Evolutionary conservation across 1,140 invertebrate species (phyloP), one percentile per base, ranked within the genome.

Genomic region (Drosophila insularis): DNA sequence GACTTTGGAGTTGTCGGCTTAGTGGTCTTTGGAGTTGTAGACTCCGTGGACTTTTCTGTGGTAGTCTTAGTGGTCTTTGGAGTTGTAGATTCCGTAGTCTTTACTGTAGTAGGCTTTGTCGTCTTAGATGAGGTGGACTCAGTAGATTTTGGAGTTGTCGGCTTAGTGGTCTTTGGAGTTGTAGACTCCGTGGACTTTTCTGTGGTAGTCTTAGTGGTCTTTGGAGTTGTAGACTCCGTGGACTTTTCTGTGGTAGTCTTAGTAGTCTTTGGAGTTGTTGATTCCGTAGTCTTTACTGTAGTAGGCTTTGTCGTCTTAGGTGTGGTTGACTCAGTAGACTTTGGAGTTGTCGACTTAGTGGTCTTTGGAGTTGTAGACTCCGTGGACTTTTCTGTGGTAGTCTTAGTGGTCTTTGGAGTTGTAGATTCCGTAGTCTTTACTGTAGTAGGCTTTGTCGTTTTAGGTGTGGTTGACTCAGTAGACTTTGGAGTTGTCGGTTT

Each of bases 291-390:
- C 31, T 31, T 59, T 37, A 4, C 10, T 6, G 32, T 14, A 1
- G 56, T 59, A 7, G 31, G 8, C 17, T 40, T 14, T 0, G 46
- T 31, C 0, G 53, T 17, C 19, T 50, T 65, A 6, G 13, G 5
- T 10, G 54, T 56, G 0, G 63, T 65, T 3, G 63, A 19, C 19
- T 56, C 31, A 11, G 63, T 54, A 0, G 35, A 10, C 10, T 54
- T 54, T n/a, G n/a, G n/a, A n/a, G n/a, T n/a, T n/a, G n/a, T n/a
- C n/a, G n/a, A n/a, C n/a, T n/a, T n/a, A n/a, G 53, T 37, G 0
- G 35, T 17, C n/a, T 54, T 54, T n/a, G 4, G 43, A 53, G 53
- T 65, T 17, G 46, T 64, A 0, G 63, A 32, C 11, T 55, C 32
- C 0, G 55, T 59, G 1, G 62, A 13, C 4, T 43, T 58, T 0